Conservation (phyloP, 2,113 vertebrate species). For the Machaerirhynchus nigripectus region DNA sequence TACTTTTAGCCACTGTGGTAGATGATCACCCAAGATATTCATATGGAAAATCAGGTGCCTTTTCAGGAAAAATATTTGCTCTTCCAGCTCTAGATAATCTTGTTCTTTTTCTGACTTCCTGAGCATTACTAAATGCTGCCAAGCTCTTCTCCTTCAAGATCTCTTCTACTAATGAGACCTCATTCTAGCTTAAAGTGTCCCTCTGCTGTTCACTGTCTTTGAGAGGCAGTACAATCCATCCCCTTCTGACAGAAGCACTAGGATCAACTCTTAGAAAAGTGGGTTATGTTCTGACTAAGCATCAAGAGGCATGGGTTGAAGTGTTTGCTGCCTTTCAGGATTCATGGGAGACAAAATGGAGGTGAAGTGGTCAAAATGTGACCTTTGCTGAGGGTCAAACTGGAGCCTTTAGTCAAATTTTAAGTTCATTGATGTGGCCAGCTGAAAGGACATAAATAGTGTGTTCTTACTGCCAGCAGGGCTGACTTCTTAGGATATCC, state of each 20-base stretch:
- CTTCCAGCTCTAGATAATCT: not conserved
- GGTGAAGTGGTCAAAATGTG: not conserved
- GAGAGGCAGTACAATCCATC: not conserved
- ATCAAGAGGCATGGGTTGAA: not conserved
- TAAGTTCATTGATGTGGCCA: not conserved
- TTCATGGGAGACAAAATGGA: not conserved
- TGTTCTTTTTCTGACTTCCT: conserved; percentile 40
- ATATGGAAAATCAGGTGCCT: not conserved
- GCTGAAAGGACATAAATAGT: not conserved
- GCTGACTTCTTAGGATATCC: not conserved
- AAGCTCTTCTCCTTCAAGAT: conserved; percentile 43
- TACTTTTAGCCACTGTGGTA: not conserved
- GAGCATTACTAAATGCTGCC: conserved; percentile 27
- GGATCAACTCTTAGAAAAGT: not conserved
- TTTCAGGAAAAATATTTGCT: conserved; percentile 30
- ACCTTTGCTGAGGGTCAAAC: not conserved
- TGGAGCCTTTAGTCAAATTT: not conserved
- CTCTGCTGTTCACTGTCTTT: not conserved
- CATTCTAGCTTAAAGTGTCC: not conserved
- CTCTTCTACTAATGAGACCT: conserved; percentile 50
- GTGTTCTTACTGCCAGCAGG: not conserved
- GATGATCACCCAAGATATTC: not conserved
- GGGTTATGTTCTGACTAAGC: not conserved
- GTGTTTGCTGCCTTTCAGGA: not conserved
- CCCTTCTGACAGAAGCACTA: not conserved